Evolutionary conservation across 2,888 invertebrate genomes (phyloP), one percentile per base, ranked within the genome.

Genomic region (Ormyrus rosae): DNA sequence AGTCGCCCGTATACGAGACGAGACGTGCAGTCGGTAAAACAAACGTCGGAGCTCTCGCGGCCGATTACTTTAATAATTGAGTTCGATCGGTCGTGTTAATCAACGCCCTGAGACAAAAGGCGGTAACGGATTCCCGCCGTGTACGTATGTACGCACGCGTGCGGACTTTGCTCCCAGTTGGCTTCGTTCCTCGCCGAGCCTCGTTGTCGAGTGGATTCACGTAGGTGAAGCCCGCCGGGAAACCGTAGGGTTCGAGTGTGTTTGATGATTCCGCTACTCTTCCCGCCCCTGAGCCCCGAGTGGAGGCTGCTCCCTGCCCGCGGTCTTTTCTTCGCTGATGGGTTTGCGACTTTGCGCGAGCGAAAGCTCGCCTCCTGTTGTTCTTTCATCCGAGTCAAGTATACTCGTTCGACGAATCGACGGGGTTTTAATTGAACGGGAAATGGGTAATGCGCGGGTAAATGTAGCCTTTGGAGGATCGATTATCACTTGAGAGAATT

Each of bases 31-130:
- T 48, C 6, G 34, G 11, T 10, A 53, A 19, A 67, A 60, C 71
- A 67, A 67, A 19, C 55, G 48, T 64, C 68, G 68, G 19, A 73
- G 19, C 45, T 11, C 45, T 11, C 34, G 34, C 50, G 34, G 11
- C 7, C 72, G 78, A 78, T 78, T 56, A 63, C 73, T 79, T 74
- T 34, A 67, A 78, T 34, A 67, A 78, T 78, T 58, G 64, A 73
- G 45, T 69, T 69, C 63, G 19, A 70, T 70, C 7, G 19, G 10
- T 53, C n/a, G 45, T 8, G 58, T 45, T 56, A 63, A 79, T 69
- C 56, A 78, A 53, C 64, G 45, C 6, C 34, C 9, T 2, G 34
- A 34, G 34, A 34, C 34, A 34, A 34, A 34, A 46, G 11, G 55
- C 51, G n/a, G 48, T 0, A 55, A 51, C 7, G 8, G 11, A 11